These are phyloP conservation scores for Drosophila birchii DNA, from an alignment of 2,888 invertebrate genomes.

Conservation along the genomic window DNA sequence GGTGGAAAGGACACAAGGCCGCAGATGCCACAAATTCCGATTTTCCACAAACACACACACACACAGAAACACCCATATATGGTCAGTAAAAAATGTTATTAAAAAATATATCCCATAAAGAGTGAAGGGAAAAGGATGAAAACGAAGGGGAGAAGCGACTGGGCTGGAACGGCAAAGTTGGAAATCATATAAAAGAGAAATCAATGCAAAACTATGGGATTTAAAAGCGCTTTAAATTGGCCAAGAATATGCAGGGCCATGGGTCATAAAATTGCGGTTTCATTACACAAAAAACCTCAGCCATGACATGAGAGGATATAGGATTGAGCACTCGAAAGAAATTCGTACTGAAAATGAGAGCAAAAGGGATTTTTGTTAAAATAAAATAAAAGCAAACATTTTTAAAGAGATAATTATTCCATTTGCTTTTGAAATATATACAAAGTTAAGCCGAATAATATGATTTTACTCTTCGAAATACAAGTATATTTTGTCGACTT, in stretches of 20 bases:
- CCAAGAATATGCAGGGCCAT: conserved; percentile 71
- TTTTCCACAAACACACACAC: conserved; percentile 48
- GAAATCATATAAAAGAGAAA: conserved; percentile 74
- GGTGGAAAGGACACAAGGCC: conserved; percentile 53
- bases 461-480: no score
- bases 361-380: background rate
- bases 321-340: conserved; percentile 3
- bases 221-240: conserved; percentile 74
- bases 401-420: background rate
- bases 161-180: conserved; percentile 52
- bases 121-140: conserved; percentile 16
- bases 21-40: conserved; percentile 76
- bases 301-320: conserved; percentile 39
- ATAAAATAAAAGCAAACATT: background rate
- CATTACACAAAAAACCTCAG: conserved; percentile 49
- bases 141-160: conserved; percentile 1
- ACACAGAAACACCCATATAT: conserved; percentile 30
- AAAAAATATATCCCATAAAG: conserved; percentile 57
- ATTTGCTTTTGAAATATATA: background rate
- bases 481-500: no score
- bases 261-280: conserved; percentile 74
- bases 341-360: background rate
- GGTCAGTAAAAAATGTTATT: conserved; percentile 63
- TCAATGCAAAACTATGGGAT: conserved; percentile 73
- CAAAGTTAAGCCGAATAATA: background rate